Conservation (phyloP, 2,888 invertebrate genomes). For the Hydraecia micacea region DNA sequence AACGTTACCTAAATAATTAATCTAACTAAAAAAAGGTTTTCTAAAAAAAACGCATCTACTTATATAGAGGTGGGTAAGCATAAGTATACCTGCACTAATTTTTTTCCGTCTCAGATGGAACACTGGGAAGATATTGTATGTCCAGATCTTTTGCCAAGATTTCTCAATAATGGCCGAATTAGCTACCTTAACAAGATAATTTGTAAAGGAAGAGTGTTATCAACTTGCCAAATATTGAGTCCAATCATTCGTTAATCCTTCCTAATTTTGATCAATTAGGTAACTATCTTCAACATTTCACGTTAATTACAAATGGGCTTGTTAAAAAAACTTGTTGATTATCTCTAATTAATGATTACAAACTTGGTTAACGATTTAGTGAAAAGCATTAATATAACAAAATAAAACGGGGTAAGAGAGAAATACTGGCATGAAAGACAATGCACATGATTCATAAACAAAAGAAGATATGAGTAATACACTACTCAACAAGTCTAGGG, state of each 20-base stretch:
- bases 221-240: slow-evolving; percentile 34
- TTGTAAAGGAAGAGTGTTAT: slow-evolving; percentile 36
- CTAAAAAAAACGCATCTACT: neutral
- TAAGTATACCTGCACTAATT: no score
- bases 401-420: neutral
- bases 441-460: no score
- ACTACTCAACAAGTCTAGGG: no score
- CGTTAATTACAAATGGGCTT: slow-evolving; percentile 10
- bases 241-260: slow-evolving; percentile 30
- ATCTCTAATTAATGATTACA: neutral
- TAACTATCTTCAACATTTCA: slow-evolving; percentile 9
- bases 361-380: slow-evolving; percentile 7
- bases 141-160: neutral
- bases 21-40: neutral
- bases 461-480: neutral
- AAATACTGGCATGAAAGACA: neutral
- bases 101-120: no score
- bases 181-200: slow-evolving; percentile 31
- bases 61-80: neutral
- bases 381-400: neutral
- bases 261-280: slow-evolving; percentile 41
- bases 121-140: neutral
- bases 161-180: slow-evolving; percentile 16
- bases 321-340: slow-evolving; percentile 34
- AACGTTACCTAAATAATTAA: neutral